These are phyloP conservation scores for Heterodera filipjevi DNA, from an alignment of 2,888 invertebrate genomes.

Conservation along the genomic window DNA sequence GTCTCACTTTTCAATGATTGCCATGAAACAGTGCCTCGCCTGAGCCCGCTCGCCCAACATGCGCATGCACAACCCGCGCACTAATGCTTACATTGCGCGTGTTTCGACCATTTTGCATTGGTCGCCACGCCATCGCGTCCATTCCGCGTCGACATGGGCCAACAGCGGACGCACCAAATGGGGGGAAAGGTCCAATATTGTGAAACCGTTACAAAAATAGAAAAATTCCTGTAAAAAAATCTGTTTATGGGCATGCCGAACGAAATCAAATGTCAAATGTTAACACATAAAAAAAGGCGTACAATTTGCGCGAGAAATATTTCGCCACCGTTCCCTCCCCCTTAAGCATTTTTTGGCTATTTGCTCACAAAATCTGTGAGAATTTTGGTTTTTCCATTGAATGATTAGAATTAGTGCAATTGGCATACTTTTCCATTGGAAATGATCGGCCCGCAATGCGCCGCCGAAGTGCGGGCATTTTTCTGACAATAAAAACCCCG, in stretches of 20 bases:
- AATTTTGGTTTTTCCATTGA: too few species aligned
- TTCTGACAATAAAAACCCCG: constrained; percentile 69
- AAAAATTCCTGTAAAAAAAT: constrained; percentile 75
- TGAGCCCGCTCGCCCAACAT: constrained; percentile 79
- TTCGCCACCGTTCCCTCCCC: background rate
- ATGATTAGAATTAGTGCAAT: too few species aligned
- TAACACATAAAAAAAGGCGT: background rate
- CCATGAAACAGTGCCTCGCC: constrained; percentile 77
- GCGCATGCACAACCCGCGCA: constrained; percentile 82
- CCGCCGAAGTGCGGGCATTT: constrained; percentile 82
- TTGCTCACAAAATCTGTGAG: constrained; percentile 7
- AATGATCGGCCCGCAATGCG: constrained; percentile 92
- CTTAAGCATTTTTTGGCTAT: background rate
- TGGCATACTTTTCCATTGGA: constrained; percentile 77
- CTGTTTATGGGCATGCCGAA: background rate
- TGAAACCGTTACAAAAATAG: constrained; percentile 90
- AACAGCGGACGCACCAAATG: constrained; percentile 65
- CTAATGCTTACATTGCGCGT: constrained; percentile 72
- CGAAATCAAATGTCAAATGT: background rate
- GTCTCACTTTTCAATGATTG: constrained; percentile 72
- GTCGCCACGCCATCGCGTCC: constrained; percentile 33
- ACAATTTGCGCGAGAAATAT: constrained; percentile 19
- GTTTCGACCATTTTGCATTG: background rate
- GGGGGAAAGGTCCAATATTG: constrained; percentile 76
- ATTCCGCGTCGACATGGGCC: constrained; percentile 61